Conservation (phyloP, 2,797 vertebrate genomes). For the Pachyuromys duprasi region DNA sequence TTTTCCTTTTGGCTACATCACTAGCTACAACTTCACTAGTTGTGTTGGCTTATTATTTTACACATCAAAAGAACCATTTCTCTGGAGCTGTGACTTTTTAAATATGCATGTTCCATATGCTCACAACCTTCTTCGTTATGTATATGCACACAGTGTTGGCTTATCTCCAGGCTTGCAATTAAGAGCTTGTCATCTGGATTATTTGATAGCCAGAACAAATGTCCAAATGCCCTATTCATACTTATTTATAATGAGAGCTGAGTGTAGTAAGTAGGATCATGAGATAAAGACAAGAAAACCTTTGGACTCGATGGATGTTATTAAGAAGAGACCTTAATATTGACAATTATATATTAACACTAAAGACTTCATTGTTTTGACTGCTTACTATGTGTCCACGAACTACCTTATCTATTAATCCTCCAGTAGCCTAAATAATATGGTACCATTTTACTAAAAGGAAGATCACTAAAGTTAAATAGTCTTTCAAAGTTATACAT, state of each 20-base stretch:
- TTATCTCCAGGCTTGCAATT: background rate
- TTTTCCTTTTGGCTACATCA: background rate
- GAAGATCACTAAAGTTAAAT: background rate
- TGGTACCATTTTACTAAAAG: background rate
- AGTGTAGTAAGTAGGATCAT: background rate
- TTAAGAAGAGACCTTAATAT: background rate
- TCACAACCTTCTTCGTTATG: background rate
- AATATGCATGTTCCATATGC: background rate
- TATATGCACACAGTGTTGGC: background rate
- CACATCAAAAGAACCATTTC: background rate
- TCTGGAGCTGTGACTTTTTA: constrained; percentile 26
- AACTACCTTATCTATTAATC: background rate
- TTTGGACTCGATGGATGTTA: background rate
- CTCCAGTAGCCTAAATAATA: background rate
- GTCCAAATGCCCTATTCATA: background rate
- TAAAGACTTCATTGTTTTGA: background rate
- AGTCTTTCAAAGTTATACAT: background rate
- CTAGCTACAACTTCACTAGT: background rate
- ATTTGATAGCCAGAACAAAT: background rate
- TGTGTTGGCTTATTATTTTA: constrained; percentile 11
- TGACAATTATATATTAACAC: background rate
- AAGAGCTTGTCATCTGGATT: background rate
- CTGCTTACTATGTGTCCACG: background rate
- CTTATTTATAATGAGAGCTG: background rate
- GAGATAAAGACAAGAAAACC: background rate